Conservation (phyloP, 2,888 invertebrate genomes). For the Dolomedes plantarius region DNA sequence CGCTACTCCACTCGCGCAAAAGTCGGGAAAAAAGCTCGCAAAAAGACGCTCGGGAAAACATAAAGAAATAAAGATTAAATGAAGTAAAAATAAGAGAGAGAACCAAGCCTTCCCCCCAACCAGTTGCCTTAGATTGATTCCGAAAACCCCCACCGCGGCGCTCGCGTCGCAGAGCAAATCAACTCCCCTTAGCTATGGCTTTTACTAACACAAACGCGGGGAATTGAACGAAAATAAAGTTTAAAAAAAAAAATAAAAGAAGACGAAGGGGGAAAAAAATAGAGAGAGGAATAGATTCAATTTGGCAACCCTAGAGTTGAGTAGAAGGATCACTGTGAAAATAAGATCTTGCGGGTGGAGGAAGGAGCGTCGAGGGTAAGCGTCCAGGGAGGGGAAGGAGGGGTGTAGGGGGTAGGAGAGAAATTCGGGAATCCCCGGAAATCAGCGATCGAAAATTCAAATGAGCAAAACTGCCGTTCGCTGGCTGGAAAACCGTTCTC, state of each 20-base stretch:
- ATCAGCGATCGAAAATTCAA: constrained; percentile 72
- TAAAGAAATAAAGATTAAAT: background rate
- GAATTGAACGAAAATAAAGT: background rate
- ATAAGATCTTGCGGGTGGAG: constrained; percentile 28
- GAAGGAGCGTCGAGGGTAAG: background rate
- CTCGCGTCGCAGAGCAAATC: constrained; percentile 43
- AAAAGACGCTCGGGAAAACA: constrained; percentile 4
- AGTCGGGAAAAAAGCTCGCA: background rate
- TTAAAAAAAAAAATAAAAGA: background rate
- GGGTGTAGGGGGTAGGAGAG: background rate
- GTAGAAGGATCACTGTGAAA: constrained; percentile 59
- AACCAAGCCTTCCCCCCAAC: too few species aligned
- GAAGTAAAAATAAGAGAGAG: constrained; percentile 42
- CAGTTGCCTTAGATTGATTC: constrained; percentile 58
- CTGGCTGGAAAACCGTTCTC: constrained; percentile 63
- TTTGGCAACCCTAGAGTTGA: constrained; percentile 68
- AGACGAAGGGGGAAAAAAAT: background rate
- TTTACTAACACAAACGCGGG: constrained; percentile 48
- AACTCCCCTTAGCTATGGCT: constrained; percentile 1
- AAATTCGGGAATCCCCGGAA: constrained; percentile 53
- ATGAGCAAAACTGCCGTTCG: constrained; percentile 68
- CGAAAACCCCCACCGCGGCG: constrained; percentile 15
- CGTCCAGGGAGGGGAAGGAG: background rate
- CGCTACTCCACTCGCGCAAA: background rate
- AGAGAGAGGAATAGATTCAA: constrained; percentile 55